These are phyloP conservation scores for Chromoteleia sp. DNA, from an alignment of 2,888 invertebrate species.

Conservation along the genomic window DNA sequence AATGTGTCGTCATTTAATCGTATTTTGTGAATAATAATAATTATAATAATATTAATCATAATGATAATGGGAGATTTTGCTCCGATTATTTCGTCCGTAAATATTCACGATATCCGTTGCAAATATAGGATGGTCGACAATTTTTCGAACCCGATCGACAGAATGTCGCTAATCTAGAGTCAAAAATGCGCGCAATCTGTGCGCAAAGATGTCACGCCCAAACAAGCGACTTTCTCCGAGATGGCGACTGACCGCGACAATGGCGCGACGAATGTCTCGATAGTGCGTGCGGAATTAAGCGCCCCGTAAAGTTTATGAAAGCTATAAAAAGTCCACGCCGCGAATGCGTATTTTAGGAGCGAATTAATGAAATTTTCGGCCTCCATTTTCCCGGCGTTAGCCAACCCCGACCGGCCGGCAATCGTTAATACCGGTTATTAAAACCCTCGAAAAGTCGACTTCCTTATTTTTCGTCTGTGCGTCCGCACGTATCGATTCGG, in stretches of 20 bases:
- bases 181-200: background rate
- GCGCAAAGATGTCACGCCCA: conserved; percentile 9
- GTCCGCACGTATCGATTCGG: conserved; percentile 27
- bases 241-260: conserved; percentile 64
- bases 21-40: too few relatives aligned
- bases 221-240: conserved; percentile 9
- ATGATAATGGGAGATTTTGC: too few relatives aligned
- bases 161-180: too few relatives aligned
- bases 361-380: conserved; percentile 18
- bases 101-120: too few relatives aligned
- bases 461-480: conserved; percentile 4
- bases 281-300: conserved; percentile 25
- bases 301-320: conserved; percentile 38
- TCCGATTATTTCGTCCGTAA: too few relatives aligned
- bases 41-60: too few relatives aligned
- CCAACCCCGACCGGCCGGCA: background rate
- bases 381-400: background rate
- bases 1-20: too few relatives aligned
- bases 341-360: background rate
- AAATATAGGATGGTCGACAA: too few relatives aligned
- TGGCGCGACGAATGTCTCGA: conserved; percentile 56
- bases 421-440: background rate
- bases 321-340: conserved; percentile 24
- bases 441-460: too few relatives aligned
- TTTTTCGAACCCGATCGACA: too few relatives aligned